These are phyloP conservation scores for Cistogaster globosa DNA, from an alignment of 2,888 invertebrate genomes.

Conservation along the genomic window DNA sequence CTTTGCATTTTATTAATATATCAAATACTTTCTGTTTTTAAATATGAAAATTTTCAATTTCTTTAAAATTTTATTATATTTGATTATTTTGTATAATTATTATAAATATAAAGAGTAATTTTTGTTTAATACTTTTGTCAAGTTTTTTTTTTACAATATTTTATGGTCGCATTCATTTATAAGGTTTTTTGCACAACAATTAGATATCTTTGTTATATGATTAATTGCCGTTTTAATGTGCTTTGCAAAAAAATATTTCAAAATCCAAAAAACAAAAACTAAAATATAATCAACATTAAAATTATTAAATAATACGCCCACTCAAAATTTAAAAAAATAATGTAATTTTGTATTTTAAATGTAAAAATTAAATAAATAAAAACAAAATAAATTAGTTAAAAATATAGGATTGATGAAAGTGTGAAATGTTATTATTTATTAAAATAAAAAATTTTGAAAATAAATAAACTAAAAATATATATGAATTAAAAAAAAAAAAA, in stretches of 20 bases:
- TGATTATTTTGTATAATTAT: background rate
- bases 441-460: slow-evolving; percentile 17
- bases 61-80: background rate
- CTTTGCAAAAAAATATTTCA: slow-evolving; percentile 8
- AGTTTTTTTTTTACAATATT: slow-evolving; percentile 14
- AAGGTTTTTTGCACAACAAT: too few relatives aligned
- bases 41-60: too few relatives aligned
- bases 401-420: slow-evolving; percentile 18
- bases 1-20: too few relatives aligned
- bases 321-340: slow-evolving; percentile 31
- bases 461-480: slow-evolving; percentile 10
- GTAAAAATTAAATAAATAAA: background rate
- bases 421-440: background rate
- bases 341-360: slow-evolving; percentile 26
- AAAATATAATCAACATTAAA: background rate
- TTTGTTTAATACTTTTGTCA: slow-evolving; percentile 20
- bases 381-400: slow-evolving; percentile 20
- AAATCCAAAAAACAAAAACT: slow-evolving; percentile 17
- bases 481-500: slow-evolving; percentile 31
- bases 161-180: slow-evolving; percentile 14
- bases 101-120: slow-evolving; percentile 10
- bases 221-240: slow-evolving; percentile 57
- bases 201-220: slow-evolving; percentile 16
- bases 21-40: too few relatives aligned
- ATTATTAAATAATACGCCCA: slow-evolving; percentile 55